Base-by-base conservation (phyloP, 1,140 invertebrate species). In the Pseudomyrmex cubaensis region DNA sequence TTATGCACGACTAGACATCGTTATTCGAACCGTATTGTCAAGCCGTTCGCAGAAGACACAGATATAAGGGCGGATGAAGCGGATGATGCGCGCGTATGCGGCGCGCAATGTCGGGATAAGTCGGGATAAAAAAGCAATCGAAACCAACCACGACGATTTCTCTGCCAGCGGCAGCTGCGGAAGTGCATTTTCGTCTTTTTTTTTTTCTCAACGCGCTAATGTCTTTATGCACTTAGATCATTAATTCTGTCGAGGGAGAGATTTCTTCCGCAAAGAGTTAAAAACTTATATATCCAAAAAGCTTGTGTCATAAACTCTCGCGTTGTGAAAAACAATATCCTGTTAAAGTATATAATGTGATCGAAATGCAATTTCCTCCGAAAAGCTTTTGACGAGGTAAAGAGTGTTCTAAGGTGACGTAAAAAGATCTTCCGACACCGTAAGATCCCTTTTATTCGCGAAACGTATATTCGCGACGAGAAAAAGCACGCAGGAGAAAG, bases 21-120 rank as follows among this genome's bases (percentile, higher is more conserved):
- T 82, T 82, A 75, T 75, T 54, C 59, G 50, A 66, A 56, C 35
- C 78, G 70, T 61, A 82, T 75, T 75, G 70, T 62, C 70, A 20
- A 25, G 48, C 44, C 20, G 70, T 46, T 75, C 59, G 48, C 20
- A 35, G 35, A 35, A 15, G 25, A 25, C 63, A 56, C 15, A 75
- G 78, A 82, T 75, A 82, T 82, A 82, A 82, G 70, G 57, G 25
- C 10, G 25, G 10, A 13, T 22, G 48, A 17, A 13, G 54, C 35
- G 52, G 13, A 22, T 17, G 9, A 22, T 17, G 13, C 12, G 5
- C 3, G 5, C 48, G 12, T 1, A 15, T 12, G 13, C 2, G n/a
- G 70, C 54, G 35, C 63, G 54, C 52, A 46, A n/a, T 54, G 35
- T 22, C 64, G 56, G 66, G 54, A 80, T 80, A 80, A 59, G n/a